Base-by-base conservation (phyloP, 2,797 vertebrate species). In the Craterocephalus amniculus region DNA sequence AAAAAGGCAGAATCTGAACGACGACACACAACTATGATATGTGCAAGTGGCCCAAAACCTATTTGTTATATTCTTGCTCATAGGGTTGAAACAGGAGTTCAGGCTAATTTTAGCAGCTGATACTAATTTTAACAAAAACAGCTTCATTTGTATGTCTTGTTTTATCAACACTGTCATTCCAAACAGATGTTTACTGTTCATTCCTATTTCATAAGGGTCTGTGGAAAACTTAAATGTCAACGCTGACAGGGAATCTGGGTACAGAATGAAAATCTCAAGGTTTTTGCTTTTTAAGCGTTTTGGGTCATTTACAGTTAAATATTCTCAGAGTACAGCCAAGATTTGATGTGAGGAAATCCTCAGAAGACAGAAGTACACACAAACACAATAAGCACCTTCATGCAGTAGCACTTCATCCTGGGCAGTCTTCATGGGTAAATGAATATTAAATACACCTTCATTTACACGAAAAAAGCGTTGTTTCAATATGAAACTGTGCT, bases 391-490 rank as follows among this genome's bases (percentile, higher is more conserved):
- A 27, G 2, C 8, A 12, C 43, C 62, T 77, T 71, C 22, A 78
- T 49, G 6, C 14, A 51, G 27, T 67, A 43, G 49, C 48, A 54
- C 52, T 69, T 78, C 24, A 72, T 49, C 29, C 48, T 34, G 48
- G 24, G 40, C 55, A 38, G 31, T 35, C 16, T 63, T 45, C 34
- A 43, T 10, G 67, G 64, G 40, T 77, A 22, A 73, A 58, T 70
- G 18, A 26, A 74, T 68, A 66, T 76, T 61, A 87, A 90, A 86
- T 65, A 83, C 80, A 88, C 57, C 84, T 84, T 83, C 66, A 51
- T 68, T 45, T 58, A 32, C 63, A 73, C 27, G 18, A n/a, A 65
- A 56, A 68, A 38, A 8, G n/a, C 11, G 1, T 24, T 54, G 26
- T 67, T 67, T 69, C 54, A 54, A 70, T 40, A 43, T 32, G 45